phyloP scores from a whole-genome alignment of 1,140 invertebrate genomes.

The Cotesia glomerata region DNA sequence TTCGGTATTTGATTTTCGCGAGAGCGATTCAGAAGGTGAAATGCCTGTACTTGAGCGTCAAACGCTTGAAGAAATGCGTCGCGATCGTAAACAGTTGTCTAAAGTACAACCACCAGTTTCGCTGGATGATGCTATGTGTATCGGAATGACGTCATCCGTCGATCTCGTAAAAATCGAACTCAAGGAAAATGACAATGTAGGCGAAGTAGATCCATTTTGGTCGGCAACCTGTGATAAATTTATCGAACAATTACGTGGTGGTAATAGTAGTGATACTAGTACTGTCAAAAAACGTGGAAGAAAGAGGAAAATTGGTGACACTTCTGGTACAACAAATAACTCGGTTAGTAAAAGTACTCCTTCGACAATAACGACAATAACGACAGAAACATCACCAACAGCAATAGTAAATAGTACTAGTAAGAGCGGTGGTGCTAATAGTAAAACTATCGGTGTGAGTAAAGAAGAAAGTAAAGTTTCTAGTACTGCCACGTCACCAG shows the following conservation, averaged over 20 bases:
- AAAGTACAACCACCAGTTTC: constrained; percentile 61
- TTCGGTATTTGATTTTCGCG: constrained; percentile 70
- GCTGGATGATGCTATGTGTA: constrained; percentile 57
- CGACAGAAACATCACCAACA: too few species aligned
- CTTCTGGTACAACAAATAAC: constrained; percentile 23
- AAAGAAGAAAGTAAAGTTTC: constrained; percentile 40
- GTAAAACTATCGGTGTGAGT: constrained; percentile 34
- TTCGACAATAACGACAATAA: too few species aligned
- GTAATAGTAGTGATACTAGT: constrained; percentile 45
- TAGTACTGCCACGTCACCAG: constrained; percentile 15
- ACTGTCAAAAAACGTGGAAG: constrained; percentile 63
- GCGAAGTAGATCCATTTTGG: constrained; percentile 66
- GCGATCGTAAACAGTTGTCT: constrained; percentile 63
- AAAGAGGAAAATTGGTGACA: constrained; percentile 59
- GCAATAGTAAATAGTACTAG: too few species aligned
- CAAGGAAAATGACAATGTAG: constrained; percentile 56
- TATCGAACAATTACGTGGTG: constrained; percentile 71
- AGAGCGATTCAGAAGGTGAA: constrained; percentile 67
- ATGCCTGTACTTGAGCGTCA: constrained; percentile 68
- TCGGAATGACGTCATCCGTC: constrained; percentile 49
- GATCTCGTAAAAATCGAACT: constrained; percentile 57
- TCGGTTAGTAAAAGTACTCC: too few species aligned
- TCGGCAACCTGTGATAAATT: constrained; percentile 73
- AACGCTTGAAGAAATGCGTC: constrained; percentile 65
- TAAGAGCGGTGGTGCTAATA: too few species aligned